Percentiles rank a stretch among this genome's conserved stretches.
Conservation (phyloP, 2,888 invertebrate genomes). For the Graphium colonna region DNA sequence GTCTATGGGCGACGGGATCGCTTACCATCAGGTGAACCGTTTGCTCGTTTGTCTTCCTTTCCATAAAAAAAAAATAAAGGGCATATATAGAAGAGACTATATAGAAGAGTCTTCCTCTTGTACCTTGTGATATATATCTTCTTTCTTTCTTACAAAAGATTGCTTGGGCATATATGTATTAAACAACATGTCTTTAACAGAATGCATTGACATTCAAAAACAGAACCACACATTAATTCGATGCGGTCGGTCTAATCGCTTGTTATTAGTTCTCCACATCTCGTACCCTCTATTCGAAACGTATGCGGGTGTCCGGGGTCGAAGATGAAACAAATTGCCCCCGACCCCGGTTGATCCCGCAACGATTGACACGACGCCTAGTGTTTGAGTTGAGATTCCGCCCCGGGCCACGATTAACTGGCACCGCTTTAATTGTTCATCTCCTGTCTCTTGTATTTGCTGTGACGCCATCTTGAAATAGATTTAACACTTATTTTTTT, state of each 20-base stretch:
- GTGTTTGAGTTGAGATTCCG: conserved; percentile 42
- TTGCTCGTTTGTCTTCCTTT: too few species aligned
- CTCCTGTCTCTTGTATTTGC: conserved; percentile 22
- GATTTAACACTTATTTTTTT: too few species aligned
- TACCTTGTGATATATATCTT: too few species aligned
- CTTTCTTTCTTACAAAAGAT: too few species aligned
- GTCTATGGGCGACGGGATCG: too few species aligned
- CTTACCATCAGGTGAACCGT: too few species aligned
- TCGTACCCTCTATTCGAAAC: conserved; percentile 17
- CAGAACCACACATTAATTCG: neutral
- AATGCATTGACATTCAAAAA: too few species aligned
- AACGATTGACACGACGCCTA: conserved; percentile 38
- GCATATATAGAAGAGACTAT: too few species aligned
- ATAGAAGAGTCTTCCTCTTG: too few species aligned
- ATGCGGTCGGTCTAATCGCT: neutral
- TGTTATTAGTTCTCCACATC: neutral
- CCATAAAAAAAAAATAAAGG: too few species aligned
- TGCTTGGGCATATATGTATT: too few species aligned
- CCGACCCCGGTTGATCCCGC: conserved; percentile 40
- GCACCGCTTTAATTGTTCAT: conserved; percentile 43
- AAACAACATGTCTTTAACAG: too few species aligned
- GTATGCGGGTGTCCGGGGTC: conserved; percentile 71
- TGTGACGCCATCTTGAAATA: neutral
- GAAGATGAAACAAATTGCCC: conserved; percentile 44
- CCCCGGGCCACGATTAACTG: conserved; percentile 55